Evolutionary conservation across 2,797 vertebrate genomes (phyloP).

Genomic region (Potorous gilbertii): DNA sequence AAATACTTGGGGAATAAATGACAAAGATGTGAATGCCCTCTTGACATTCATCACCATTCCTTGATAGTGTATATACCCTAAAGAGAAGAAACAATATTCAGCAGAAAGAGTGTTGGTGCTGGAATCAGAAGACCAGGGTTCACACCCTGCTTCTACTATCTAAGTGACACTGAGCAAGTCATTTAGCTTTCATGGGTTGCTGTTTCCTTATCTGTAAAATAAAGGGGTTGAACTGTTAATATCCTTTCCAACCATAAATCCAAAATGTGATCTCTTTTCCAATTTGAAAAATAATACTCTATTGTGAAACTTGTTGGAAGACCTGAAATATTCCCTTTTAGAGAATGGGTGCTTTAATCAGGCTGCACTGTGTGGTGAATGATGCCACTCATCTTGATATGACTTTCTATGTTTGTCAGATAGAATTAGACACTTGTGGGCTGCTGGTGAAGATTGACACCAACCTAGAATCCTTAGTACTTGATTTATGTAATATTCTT

Average conservation of each 20-base stretch:
- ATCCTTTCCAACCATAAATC: neutral
- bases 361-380: constrained; percentile 74
- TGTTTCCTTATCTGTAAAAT: neutral
- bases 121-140: neutral
- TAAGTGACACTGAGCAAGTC: neutral
- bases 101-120: neutral
- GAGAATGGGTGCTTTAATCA: constrained; percentile 62
- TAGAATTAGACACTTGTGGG: constrained; percentile 77
- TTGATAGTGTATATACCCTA: neutral
- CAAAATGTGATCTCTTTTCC: neutral
- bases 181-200: neutral
- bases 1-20: neutral
- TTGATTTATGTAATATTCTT: constrained; percentile 80
- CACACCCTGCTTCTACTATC: neutral
- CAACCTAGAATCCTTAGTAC: constrained; percentile 70
- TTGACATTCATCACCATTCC: neutral
- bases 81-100: neutral
- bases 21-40: neutral
- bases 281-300: neutral
- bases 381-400: constrained; percentile 77
- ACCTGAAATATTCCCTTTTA: constrained; percentile 70
- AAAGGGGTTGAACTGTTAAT: neutral
- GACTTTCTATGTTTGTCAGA: constrained; percentile 78
- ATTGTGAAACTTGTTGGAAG: constrained; percentile 66
- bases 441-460: constrained; percentile 78